Evolutionary conservation across 2,797 vertebrate species (phyloP).

Genomic region (Acropternis orthonyx): DNA sequence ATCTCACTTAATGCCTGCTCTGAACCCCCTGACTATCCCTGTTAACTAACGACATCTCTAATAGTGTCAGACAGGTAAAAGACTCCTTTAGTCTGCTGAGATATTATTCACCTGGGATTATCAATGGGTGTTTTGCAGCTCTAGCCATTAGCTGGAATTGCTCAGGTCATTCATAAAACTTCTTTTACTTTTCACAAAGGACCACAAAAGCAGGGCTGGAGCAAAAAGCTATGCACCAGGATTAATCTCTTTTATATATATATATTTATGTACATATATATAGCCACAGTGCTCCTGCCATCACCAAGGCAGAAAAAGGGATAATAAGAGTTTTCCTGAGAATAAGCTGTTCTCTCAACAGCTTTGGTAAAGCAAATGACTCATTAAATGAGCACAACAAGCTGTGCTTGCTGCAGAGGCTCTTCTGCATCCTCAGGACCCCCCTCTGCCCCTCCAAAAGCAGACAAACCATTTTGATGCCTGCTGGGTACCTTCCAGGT

Average conservation of each 20-base stretch:
- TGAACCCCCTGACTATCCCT: slow-evolving; percentile 69
- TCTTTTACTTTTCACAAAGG: slow-evolving; percentile 31
- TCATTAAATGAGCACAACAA: not conserved
- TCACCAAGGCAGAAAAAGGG: not conserved
- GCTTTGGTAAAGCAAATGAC: not conserved
- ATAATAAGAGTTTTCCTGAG: not conserved
- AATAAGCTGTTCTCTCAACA: not conserved
- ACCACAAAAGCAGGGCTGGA: slow-evolving; percentile 59
- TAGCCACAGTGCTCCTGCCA: not conserved
- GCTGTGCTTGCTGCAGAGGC: not conserved
- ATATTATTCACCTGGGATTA: slow-evolving; percentile 75
- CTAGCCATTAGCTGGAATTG: slow-evolving; percentile 71
- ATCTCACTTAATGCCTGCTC: slow-evolving; percentile 73
- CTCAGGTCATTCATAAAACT: slow-evolving; percentile 71
- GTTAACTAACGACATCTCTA: slow-evolving; percentile 74
- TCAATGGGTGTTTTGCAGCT: slow-evolving; percentile 58
- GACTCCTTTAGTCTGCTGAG: slow-evolving; percentile 74
- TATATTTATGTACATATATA: rapidly evolving
- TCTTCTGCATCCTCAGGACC: not conserved
- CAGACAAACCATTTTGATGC: not conserved
- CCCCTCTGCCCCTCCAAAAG: not conserved
- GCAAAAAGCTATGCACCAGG: slow-evolving; percentile 30
- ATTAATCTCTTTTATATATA: not conserved
- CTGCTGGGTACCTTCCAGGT: not conserved
- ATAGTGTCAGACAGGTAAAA: slow-evolving; percentile 73